Evolutionary conservation across 2,113 vertebrate genomes (phyloP).

Genomic region (Callithrix jacchus): DNA sequence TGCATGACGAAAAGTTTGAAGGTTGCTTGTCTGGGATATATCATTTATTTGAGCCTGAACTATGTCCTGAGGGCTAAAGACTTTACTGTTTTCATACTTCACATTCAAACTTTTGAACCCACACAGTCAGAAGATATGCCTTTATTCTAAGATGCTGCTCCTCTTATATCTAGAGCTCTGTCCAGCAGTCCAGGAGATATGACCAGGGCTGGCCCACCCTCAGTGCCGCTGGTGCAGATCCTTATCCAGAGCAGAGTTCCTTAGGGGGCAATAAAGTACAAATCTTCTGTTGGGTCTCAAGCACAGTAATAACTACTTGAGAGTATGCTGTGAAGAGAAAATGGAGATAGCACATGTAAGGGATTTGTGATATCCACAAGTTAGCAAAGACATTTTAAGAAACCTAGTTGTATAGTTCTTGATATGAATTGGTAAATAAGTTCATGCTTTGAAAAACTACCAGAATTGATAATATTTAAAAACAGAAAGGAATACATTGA

Average conservation of each 20-base stretch:
- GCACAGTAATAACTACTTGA: not conserved
- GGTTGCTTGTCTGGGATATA: not conserved
- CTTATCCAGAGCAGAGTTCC: not conserved
- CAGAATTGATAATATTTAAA: not conserved
- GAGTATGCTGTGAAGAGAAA: not conserved
- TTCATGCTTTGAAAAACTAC: not conserved
- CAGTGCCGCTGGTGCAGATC: not conserved
- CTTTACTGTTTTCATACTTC: not conserved
- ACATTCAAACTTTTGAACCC: not conserved
- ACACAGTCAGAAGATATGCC: not conserved
- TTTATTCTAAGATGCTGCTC: not conserved
- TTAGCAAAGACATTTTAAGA: not conserved
- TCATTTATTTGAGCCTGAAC: not conserved
- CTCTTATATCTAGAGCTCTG: not conserved
- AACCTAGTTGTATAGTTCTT: not conserved
- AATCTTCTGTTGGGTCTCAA: not conserved
- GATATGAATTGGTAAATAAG: not conserved
- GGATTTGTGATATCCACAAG: not conserved
- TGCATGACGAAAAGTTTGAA: not conserved
- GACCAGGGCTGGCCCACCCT: no score
- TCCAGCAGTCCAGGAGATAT: not conserved
- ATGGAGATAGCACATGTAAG: no score
- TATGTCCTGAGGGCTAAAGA: not conserved
- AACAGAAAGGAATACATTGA: not conserved
- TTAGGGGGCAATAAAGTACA: rapidly evolving